Conservation (phyloP, 2,113 vertebrate species). For the Ondatra zibethicus region DNA sequence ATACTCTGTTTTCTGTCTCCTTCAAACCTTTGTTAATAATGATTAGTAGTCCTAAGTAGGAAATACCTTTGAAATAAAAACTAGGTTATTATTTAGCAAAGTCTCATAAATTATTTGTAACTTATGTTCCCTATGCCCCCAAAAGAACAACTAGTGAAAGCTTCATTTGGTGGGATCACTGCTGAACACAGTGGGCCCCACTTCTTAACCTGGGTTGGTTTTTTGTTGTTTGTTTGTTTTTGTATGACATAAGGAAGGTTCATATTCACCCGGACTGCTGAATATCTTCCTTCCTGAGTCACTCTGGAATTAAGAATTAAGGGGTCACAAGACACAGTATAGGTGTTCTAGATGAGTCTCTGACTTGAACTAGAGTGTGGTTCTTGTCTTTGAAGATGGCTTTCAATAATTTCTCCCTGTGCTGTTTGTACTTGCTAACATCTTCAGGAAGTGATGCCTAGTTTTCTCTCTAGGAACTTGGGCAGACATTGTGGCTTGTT, state of each 20-base stretch:
- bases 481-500: background rate
- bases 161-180: fast-evolving
- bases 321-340: background rate
- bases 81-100: background rate
- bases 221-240: too few species aligned
- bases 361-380: background rate
- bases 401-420: fast-evolving
- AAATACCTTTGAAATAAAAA: background rate
- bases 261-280: fast-evolving
- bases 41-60: background rate
- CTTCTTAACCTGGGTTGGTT: fast-evolving
- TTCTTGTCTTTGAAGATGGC: background rate
- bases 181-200: fast-evolving
- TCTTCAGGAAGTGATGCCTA: background rate
- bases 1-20: background rate
- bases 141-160: background rate
- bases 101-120: background rate
- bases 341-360: background rate
- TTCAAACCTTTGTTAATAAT: background rate
- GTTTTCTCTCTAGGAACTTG: background rate
- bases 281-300: background rate
- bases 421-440: fast-evolving
- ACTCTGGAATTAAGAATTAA: fast-evolving
- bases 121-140: fast-evolving
- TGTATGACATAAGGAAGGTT: fast-evolving